Evolutionary conservation across 2,113 vertebrate species (phyloP).

Genomic region (Geococcyx californianus): DNA sequence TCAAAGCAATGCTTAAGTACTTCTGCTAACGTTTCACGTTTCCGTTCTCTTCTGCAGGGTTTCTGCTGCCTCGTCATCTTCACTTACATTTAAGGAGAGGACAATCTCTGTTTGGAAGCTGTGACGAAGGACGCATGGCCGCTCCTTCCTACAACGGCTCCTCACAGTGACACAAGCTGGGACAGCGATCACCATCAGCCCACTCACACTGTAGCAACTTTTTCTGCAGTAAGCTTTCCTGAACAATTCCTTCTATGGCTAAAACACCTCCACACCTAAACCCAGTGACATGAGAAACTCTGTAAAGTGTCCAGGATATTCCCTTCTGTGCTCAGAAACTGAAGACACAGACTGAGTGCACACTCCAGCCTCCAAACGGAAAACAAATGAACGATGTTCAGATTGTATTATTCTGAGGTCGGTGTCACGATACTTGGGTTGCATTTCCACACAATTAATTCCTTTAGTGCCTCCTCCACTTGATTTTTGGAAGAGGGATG

Average conservation of each 20-base stretch:
- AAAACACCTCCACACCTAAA: not conserved
- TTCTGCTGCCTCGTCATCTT: not conserved
- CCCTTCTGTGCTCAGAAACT: not conserved
- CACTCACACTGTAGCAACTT: not conserved
- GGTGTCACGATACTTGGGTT: rapidly evolving
- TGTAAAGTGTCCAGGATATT: not conserved
- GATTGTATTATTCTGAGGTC: not conserved
- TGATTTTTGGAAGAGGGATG: not conserved
- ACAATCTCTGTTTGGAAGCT: not conserved
- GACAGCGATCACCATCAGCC: not conserved
- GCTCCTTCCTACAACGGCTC: rapidly evolving
- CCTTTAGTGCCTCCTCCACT: not conserved
- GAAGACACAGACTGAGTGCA: not conserved
- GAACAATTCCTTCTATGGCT: rapidly evolving
- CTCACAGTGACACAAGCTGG: not conserved
- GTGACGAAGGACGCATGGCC: not conserved
- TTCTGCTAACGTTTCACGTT: not conserved
- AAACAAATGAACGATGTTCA: not conserved
- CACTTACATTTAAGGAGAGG: not conserved
- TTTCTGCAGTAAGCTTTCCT: not conserved
- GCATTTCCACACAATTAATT: not conserved
- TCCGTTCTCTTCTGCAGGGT: not conserved
- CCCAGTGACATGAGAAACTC: not conserved
- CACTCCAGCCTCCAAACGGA: not conserved
- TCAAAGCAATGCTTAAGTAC: not conserved